phyloP scores from a whole-genome alignment of 1,140 invertebrate genomes.

The Sinella curviseta region DNA sequence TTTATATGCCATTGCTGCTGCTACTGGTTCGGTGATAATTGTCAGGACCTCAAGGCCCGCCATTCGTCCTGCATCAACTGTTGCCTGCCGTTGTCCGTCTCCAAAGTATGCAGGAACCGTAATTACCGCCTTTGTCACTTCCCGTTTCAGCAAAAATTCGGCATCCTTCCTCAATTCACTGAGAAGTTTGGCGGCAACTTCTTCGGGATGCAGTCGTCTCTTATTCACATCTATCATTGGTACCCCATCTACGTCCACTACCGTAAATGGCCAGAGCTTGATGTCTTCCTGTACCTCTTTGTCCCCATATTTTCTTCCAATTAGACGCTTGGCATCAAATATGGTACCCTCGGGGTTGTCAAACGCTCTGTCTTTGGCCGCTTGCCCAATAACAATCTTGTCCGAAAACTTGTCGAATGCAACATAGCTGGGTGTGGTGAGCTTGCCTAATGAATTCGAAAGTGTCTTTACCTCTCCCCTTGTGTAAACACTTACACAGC shows the following conservation, averaged over 20 bases:
- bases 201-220: conserved; percentile 53
- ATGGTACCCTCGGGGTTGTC: conserved; percentile 97
- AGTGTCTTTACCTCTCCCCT: too few relatives aligned
- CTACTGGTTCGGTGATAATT: too few relatives aligned
- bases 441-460: too few relatives aligned
- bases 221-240: conserved; percentile 54
- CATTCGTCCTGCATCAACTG: too few relatives aligned
- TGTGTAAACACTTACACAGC: too few relatives aligned
- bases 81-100: too few relatives aligned
- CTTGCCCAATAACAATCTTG: conserved; percentile 97
- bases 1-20: too few relatives aligned
- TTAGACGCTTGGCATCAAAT: conserved; percentile 68
- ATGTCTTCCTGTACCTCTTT: conserved; percentile 60
- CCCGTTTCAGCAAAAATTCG: conserved; percentile 52
- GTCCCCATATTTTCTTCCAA: conserved; percentile 62
- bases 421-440: too few relatives aligned
- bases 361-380: conserved; percentile 96
- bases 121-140: too few relatives aligned
- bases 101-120: too few relatives aligned
- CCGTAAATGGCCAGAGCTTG: conserved; percentile 63
- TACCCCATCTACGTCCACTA: conserved; percentile 51
- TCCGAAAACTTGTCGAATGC: too few relatives aligned
- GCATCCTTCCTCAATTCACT: conserved; percentile 55
- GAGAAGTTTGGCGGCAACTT: conserved; percentile 60
- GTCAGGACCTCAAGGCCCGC: too few relatives aligned